Evolutionary conservation across 2,888 invertebrate species (phyloP), one percentile per base, ranked within the genome.

Genomic region (Elmis aenea): DNA sequence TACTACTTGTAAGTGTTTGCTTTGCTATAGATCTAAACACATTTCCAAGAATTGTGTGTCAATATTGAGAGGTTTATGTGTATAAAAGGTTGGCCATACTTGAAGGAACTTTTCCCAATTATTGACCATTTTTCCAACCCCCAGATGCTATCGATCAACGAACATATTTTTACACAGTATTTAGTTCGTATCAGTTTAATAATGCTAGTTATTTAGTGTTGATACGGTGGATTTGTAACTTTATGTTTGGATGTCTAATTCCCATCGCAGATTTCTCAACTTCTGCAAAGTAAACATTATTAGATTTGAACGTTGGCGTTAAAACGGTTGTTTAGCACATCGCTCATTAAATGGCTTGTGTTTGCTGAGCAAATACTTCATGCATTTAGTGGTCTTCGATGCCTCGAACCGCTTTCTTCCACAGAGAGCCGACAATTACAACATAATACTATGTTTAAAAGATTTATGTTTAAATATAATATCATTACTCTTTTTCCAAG

Each of bases 171-270:
- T n/a, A n/a, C n/a, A n/a, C n/a, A n/a, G n/a, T n/a, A n/a, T n/a
- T n/a, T n/a, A n/a, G n/a, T n/a, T n/a, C n/a, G n/a, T n/a, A n/a
- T n/a, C n/a, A n/a, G n/a, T n/a, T n/a, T n/a, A n/a, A n/a, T n/a
- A n/a, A n/a, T n/a, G n/a, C n/a, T n/a, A n/a, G n/a, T n/a, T n/a
- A n/a, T n/a, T n/a, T n/a, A n/a, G n/a, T 48, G 45, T 45, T 45
- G 45, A 48, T 48, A 48, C n/a, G n/a, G n/a, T n/a, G n/a, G n/a
- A n/a, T n/a, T 54, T 50, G 48, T 51, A 57, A 55, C 59, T 57
- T 50, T 48, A 38, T 60, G 54, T 58, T 54, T 58, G 59, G 59
- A 61, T 61, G 59, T 52, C 54, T 60, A 57, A 50, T 51, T 53
- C 51, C 56, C 55, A 57, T 49, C 46, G 49, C 49, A 49, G 51